Evolutionary conservation across 2,888 invertebrate genomes (phyloP), one percentile per base, ranked within the genome.

Genomic region (Sarcophaga caerulescens): DNA sequence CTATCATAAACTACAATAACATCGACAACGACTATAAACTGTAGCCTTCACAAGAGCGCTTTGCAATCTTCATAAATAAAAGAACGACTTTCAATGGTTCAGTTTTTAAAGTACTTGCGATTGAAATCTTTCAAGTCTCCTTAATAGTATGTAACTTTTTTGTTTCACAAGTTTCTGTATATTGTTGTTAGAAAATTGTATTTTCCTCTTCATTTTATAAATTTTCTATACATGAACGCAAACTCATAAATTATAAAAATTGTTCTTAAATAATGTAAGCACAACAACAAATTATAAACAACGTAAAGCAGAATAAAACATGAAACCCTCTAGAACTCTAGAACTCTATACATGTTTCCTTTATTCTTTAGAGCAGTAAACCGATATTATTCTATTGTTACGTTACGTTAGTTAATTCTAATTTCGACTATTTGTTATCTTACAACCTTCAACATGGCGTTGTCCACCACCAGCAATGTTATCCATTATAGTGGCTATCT

Each of bases 401-500:
- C 59, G 25, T 19, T n/a, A n/a, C n/a, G n/a, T 23, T 71, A 57
- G 71, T 71, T 71, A 60, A 57, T n/a, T 35, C 4, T 71, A 25
- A 59, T 60, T 60, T 44, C 19, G 44, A 19, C 19, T 71, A 59
- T 60, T 71, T 59, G 59, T 71, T 71, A 71, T 14, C 19, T 44
- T 71, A 71, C 19, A 59, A 59, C 44, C 59, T 71, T 44, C 60
- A 65, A 75, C 52, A 25, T 44, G 19, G 35, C 65, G 47, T 65
- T 23, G 23, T 44, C 44, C 14, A 19, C 57, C 45, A n/a, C 63
- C 69, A 66, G 10, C 68, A 14, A 4, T 19, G 47, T 35, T 45
- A 25, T 60, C 71, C 44, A 21, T 45, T 76, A 68, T 60, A 14
- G 44, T 19, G 21, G 12, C 75, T 71, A 52, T 52, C 73, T 78